Conservation (phyloP, 2,797 vertebrate species). For the Chloroceryle amazona region DNA sequence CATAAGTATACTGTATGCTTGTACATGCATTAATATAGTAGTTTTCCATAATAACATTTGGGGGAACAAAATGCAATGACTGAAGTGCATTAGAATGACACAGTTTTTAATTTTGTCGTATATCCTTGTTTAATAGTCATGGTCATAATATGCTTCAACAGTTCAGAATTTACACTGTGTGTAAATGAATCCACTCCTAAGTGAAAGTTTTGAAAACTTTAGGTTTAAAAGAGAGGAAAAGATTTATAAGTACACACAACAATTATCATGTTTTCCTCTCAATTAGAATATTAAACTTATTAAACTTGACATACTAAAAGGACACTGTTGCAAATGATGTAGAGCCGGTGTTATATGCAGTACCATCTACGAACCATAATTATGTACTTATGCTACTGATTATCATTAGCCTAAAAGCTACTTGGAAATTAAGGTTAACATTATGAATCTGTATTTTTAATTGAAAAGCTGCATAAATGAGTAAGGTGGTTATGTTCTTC, state of each 20-base stretch:
- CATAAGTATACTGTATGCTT: neutral
- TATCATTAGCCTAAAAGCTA: slow-evolving; percentile 59
- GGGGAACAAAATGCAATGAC: neutral
- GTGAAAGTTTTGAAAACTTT: slow-evolving; percentile 44
- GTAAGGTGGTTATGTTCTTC: slow-evolving; percentile 27
- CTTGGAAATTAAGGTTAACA: slow-evolving; percentile 69
- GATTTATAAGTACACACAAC: slow-evolving; percentile 48
- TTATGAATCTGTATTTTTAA: slow-evolving; percentile 57
- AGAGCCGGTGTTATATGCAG: slow-evolving; percentile 38
- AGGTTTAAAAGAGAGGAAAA: slow-evolving; percentile 48
- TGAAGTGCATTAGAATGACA: neutral
- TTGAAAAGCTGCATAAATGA: slow-evolving; percentile 63
- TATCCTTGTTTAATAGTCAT: neutral
- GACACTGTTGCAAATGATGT: slow-evolving; percentile 51
- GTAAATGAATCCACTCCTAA: slow-evolving; percentile 27
- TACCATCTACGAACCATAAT: slow-evolving; percentile 20
- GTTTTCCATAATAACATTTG: neutral
- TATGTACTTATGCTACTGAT: slow-evolving; percentile 67
- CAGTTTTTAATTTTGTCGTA: neutral
- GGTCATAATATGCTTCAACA: neutral
- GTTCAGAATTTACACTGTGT: neutral
- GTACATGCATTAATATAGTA: neutral
- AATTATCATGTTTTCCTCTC: slow-evolving; percentile 56
- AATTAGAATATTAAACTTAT: slow-evolving; percentile 61
- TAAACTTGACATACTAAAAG: slow-evolving; percentile 70